Percentiles rank a stretch among this genome's conserved stretches.
These are phyloP conservation scores for Tenodera sinensis DNA, from an alignment of 2,888 invertebrate genomes.

Conservation along the genomic window DNA sequence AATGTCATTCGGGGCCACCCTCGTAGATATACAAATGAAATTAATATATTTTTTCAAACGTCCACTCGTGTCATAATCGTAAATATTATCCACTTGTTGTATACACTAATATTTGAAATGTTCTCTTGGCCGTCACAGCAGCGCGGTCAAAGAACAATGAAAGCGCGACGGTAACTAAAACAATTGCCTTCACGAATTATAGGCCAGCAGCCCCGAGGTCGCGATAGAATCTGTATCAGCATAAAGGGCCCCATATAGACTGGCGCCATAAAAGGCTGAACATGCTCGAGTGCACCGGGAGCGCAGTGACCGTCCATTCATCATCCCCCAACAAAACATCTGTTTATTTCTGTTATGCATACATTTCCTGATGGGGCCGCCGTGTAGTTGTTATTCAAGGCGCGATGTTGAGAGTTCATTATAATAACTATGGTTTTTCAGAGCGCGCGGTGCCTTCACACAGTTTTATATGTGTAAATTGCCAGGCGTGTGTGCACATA, in stretches of 20 bases:
- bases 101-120: no score
- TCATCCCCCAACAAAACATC: not conserved
- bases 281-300: not conserved
- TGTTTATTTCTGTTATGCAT: not conserved
- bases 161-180: not conserved
- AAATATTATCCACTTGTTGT: no score
- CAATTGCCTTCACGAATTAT: not conserved
- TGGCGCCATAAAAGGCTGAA: not conserved
- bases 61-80: no score
- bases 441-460: not conserved
- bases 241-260: not conserved
- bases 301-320: not conserved
- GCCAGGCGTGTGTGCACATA: not conserved
- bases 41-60: no score
- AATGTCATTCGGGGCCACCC: no score
- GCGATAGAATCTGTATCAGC: not conserved
- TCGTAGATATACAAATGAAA: no score
- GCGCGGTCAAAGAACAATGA: not conserved
- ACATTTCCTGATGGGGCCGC: not conserved
- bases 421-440: conserved; percentile 4
- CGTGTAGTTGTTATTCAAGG: not conserved
- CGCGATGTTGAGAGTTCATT: not conserved
- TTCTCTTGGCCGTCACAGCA: not conserved
- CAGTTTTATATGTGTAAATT: not conserved
- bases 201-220: not conserved